Percentiles rank a stretch among this genome's conserved stretches.
These are phyloP conservation scores for Brachycybe producta DNA, from an alignment of 2,888 invertebrate species.

Conservation along the genomic window DNA sequence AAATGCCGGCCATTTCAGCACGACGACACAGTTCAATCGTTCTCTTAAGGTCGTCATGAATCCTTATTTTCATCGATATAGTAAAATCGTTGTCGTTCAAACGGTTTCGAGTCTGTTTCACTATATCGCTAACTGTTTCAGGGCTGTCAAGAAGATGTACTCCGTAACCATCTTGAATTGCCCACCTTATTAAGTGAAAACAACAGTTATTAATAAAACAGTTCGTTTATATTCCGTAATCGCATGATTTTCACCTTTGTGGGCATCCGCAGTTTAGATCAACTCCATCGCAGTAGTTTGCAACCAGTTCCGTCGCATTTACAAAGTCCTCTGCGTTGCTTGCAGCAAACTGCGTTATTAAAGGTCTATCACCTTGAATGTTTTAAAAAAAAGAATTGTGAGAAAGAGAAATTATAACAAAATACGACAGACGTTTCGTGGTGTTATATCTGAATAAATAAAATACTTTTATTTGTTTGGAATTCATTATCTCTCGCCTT, in stretches of 20 bases:
- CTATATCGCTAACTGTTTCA: conserved; percentile 65
- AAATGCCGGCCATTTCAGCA: conserved; percentile 71
- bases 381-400: background rate
- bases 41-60: conserved; percentile 51
- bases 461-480: conserved; percentile 46
- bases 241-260: conserved; percentile 49
- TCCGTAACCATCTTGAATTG: conserved; percentile 78
- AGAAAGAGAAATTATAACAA: conserved; percentile 15
- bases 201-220: conserved; percentile 6
- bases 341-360: conserved; percentile 91
- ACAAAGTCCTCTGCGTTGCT: conserved; percentile 69
- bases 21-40: conserved; percentile 68
- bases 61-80: conserved; percentile 81
- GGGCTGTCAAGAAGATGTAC: conserved; percentile 70
- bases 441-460: background rate
- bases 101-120: conserved; percentile 57
- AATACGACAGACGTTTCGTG: conserved; percentile 14
- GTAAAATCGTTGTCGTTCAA: conserved; percentile 57
- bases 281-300: conserved; percentile 73
- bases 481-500: conserved; percentile 77
- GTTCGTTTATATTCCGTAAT: too few relatives aligned
- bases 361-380: conserved; percentile 55
- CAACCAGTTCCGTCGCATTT: conserved; percentile 67
- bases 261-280: conserved; percentile 98
- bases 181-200: conserved; percentile 48